Base-by-base conservation (phyloP, 1,140 invertebrate species). In the Nebria ingens region DNA sequence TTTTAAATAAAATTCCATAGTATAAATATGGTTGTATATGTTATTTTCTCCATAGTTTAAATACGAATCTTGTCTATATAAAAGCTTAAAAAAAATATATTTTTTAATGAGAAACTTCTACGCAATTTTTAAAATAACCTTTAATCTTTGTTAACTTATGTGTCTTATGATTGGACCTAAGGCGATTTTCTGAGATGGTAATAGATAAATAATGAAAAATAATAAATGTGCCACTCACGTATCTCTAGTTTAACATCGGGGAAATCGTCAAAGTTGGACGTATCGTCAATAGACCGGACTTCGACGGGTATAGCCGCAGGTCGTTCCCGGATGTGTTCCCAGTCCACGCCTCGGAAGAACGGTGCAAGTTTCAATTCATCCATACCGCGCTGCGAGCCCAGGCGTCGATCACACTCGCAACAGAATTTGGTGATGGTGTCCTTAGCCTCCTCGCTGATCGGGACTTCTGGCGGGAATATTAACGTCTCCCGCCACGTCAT, bases 231-330 rank as follows among this genome's bases (percentile, higher is more conserved):
- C 60, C 34, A 87, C 91, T 85, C 83, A 95, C 92, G 92, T 79
- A 98, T 97, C 79, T 97, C 93, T 52, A 98, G 79, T 75, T 98
- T 97, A 61, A 97, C 94, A 74, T 99, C 93, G 11, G 96, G 96
- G 78, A 99, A 99, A 63, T 99, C 97, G 76, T 99, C 97, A 74
- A 99, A 99, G 76, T 99, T 99, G 58, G 95, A 98, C 40, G 97
- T 99, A 73, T 99, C 97, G 70, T 96, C 91, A 61, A 95, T 93
- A 54, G 89, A 89, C 66, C 85, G 83, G 57, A 97, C 92, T 69
- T 95, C 91, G 21, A 98, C 92, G 49, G 91, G 85, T 74, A 98
- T 98, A 59, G 96, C 95, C 56, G 97, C 92, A 51, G 97, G 97
- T 59, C 96, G 79, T 69, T 99, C 96, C 60, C 96, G 84, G 64